Conservation (phyloP, 1,140 invertebrate species). For the Rhynchophorus ferrugineus region DNA sequence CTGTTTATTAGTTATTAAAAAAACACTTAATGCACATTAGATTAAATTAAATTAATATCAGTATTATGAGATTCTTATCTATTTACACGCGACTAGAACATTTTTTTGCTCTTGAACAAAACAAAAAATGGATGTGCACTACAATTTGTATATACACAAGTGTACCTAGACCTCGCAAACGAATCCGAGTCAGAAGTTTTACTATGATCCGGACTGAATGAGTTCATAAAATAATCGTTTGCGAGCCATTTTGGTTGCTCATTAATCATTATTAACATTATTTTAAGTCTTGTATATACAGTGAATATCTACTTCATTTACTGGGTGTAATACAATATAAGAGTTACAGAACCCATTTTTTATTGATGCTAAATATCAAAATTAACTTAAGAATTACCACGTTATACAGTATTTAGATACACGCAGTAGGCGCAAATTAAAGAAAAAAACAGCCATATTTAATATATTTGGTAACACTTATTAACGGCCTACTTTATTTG, state of each 20-base stretch:
- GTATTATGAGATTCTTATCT: constrained; percentile 36
- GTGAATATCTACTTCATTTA: not conserved
- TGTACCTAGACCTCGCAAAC: no score
- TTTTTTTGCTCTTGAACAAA: constrained; percentile 23
- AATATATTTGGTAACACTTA: constrained; percentile 39
- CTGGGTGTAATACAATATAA: not conserved
- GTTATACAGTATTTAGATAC: not conserved
- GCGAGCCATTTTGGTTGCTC: no score
- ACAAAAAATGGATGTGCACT: constrained; percentile 14
- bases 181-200: no score
- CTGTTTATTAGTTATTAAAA: constrained; percentile 34
- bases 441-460: constrained; percentile 37
- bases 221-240: not conserved
- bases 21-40: constrained; percentile 36
- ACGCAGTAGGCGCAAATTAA: constrained; percentile 24
- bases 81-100: constrained; percentile 40
- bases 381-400: no score
- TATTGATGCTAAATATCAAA: no score
- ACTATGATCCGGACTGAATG: not conserved
- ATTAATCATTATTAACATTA: no score
- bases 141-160: constrained; percentile 16
- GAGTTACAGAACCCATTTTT: not conserved
- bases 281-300: no score
- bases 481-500: constrained; percentile 25
- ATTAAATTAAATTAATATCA: constrained; percentile 37